Evolutionary conservation across 53 echinoderm and acorn worm species (phyloP).

Genomic region (Actinopyga echinites): DNA sequence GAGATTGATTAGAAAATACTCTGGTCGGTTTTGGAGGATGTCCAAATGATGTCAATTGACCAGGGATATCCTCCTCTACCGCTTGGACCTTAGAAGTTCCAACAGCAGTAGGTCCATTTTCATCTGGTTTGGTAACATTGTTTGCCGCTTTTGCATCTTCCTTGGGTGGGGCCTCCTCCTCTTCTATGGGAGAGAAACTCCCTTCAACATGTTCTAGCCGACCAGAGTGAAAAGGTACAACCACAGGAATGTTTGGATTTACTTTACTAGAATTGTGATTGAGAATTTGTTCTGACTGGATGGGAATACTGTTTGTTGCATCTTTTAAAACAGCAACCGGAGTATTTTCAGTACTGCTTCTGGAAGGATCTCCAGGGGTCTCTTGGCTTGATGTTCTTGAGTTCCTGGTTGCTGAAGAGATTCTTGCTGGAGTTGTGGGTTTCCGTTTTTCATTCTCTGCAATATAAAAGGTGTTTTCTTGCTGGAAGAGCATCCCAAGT

Average conservation of each 20-base stretch:
- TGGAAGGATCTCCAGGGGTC: neutral
- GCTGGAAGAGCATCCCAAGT: conserved; percentile 12
- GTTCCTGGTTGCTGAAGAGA: neutral
- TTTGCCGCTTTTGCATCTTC: too few species aligned
- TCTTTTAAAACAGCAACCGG: neutral
- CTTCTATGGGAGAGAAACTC: conserved; percentile 38
- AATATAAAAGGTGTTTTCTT: neutral
- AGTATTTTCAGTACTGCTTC: neutral
- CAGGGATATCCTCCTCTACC: too few species aligned
- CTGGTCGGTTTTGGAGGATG: conserved; percentile 27
- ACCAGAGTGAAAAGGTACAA: neutral
- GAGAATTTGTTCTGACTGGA: neutral
- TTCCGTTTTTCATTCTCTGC: neutral
- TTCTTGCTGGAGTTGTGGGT: neutral
- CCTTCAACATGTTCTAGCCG: conserved; percentile 30
- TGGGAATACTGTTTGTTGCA: conserved; percentile 1
- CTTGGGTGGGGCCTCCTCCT: neutral
- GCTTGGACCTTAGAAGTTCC: too few species aligned
- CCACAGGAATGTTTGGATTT: neutral
- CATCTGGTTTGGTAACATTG: too few species aligned
- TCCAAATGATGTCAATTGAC: too few species aligned
- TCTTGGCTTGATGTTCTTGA: neutral
- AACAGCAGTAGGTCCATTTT: too few species aligned
- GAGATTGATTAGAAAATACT: neutral
- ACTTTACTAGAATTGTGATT: neutral